A percentile compares a stretch with the other conserved stretches of the same genome.
phyloP scores from a whole-genome alignment of 2,888 invertebrate species.

The Nemotelus nigrinus region DNA sequence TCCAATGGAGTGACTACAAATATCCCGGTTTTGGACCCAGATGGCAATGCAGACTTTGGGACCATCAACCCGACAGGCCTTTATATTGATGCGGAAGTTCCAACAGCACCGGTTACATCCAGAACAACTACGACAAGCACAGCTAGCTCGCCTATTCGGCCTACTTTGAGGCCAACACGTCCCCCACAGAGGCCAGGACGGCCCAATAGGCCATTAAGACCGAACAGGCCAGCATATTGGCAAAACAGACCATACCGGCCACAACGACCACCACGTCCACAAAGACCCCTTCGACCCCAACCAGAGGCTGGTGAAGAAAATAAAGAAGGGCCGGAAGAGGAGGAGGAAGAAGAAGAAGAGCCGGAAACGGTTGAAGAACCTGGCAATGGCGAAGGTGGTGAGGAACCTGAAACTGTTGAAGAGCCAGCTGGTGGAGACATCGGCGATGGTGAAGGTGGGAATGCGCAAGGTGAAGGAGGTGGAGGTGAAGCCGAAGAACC shows the following conservation, averaged over 20 bases:
- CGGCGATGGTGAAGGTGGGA: background rate
- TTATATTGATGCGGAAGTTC: background rate
- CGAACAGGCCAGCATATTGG: background rate
- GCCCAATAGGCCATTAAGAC: slow-evolving; percentile 8
- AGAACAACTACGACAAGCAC: background rate
- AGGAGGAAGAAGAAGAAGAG: slow-evolving; percentile 15
- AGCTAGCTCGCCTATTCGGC: slow-evolving; percentile 8
- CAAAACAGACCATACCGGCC: slow-evolving; percentile 21
- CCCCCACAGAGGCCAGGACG: slow-evolving; percentile 10
- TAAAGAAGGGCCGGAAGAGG: slow-evolving; percentile 27
- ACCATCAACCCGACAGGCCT: background rate
- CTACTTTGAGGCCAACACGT: slow-evolving; percentile 12
- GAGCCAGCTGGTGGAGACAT: background rate
- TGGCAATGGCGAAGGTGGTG: slow-evolving; percentile 24
- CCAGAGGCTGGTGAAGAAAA: background rate
- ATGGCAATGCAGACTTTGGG: too few relatives aligned
- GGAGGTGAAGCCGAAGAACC: slow-evolving; percentile 23
- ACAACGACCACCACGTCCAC: slow-evolving; percentile 12
- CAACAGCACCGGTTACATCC: slow-evolving; percentile 2
- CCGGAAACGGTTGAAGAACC: slow-evolving; percentile 20
- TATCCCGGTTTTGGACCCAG: too few relatives aligned
- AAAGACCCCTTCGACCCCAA: slow-evolving; percentile 8
- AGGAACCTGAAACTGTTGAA: background rate
- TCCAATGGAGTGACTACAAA: too few relatives aligned
- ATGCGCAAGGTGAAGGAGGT: background rate